phyloP scores from a whole-genome alignment of 2,888 invertebrate species.

The Adela reaumurella region DNA sequence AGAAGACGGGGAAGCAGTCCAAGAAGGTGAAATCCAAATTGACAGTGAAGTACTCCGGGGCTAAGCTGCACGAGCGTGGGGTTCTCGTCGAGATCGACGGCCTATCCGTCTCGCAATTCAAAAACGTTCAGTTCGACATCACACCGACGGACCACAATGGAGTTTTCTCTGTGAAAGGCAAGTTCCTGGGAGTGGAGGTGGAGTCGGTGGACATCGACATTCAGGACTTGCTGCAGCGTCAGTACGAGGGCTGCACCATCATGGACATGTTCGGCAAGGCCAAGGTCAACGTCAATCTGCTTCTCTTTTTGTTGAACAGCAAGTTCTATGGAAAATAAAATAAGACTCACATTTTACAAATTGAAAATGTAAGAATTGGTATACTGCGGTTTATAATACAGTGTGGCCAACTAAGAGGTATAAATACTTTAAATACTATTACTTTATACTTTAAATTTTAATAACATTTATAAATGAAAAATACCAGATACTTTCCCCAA shows the following conservation, averaged over 20 bases:
- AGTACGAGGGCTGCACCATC: slow-evolving; percentile 71
- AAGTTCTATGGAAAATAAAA: slow-evolving; percentile 70
- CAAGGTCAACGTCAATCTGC: slow-evolving; percentile 71
- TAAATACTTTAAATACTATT: no score
- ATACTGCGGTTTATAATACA: not conserved
- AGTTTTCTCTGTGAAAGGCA: slow-evolving; percentile 66
- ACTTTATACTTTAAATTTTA: no score
- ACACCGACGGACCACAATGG: slow-evolving; percentile 63
- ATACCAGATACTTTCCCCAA: no score
- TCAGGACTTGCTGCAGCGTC: slow-evolving; percentile 69
- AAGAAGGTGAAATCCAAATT: slow-evolving; percentile 53
- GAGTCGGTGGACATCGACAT: slow-evolving; percentile 69
- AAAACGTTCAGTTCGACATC: slow-evolving; percentile 73
- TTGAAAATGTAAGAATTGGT: not conserved
- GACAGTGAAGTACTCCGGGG: slow-evolving; percentile 64
- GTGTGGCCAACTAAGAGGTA: not conserved
- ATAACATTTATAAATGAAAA: no score
- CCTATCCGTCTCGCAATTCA: slow-evolving; percentile 63
- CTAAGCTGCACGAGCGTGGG: slow-evolving; percentile 67
- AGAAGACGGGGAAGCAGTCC: slow-evolving; percentile 27
- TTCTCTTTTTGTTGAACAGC: slow-evolving; percentile 69
- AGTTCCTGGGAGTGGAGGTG: slow-evolving; percentile 74
- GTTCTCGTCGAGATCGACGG: slow-evolving; percentile 69
- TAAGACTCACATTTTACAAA: no score
- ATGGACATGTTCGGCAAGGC: slow-evolving; percentile 79